A percentile compares a stretch with the other conserved stretches of the same genome.
These are phyloP conservation scores for Ephestia elutella DNA, from an alignment of 1,140 invertebrate genomes.

Conservation along the genomic window DNA sequence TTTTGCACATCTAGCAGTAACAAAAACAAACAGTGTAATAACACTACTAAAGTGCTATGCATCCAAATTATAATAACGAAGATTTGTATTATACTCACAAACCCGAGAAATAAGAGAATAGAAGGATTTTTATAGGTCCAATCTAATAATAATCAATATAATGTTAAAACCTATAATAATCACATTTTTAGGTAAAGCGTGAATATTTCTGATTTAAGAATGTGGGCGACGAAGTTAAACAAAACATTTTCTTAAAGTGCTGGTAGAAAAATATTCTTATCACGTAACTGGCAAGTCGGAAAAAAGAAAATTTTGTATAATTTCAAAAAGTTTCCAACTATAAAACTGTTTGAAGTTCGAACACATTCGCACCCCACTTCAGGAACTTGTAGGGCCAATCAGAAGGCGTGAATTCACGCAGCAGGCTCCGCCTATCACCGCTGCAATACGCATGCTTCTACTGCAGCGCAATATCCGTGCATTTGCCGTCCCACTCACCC, in stretches of 20 bases:
- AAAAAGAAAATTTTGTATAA: conserved; percentile 44
- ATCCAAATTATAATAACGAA: too few relatives aligned
- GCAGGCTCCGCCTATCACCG: conserved; percentile 44
- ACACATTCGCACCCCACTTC: conserved; percentile 50
- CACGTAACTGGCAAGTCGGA: conserved; percentile 30
- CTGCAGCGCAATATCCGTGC: conserved; percentile 34
- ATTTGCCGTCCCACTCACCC: conserved; percentile 42
- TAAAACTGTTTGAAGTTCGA: conserved; percentile 44
- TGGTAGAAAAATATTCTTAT: conserved; percentile 23
- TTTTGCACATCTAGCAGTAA: too few relatives aligned
- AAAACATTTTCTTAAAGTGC: background rate
- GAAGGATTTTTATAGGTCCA: too few relatives aligned
- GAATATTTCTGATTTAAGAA: too few relatives aligned
- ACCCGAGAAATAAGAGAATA: too few relatives aligned
- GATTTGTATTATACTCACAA: too few relatives aligned
- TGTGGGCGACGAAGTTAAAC: too few relatives aligned
- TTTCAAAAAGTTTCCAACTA: conserved; percentile 53
- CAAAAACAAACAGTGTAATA: too few relatives aligned
- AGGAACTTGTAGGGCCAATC: conserved; percentile 46
- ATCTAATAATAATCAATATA: too few relatives aligned
- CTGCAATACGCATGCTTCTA: conserved; percentile 61
- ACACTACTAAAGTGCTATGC: too few relatives aligned
- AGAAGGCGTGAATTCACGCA: conserved; percentile 30
- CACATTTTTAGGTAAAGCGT: too few relatives aligned
- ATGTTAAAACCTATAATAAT: too few relatives aligned